Evolutionary conservation across 2,113 vertebrate species (phyloP).

Genomic region (Takifugu flavidus): DNA sequence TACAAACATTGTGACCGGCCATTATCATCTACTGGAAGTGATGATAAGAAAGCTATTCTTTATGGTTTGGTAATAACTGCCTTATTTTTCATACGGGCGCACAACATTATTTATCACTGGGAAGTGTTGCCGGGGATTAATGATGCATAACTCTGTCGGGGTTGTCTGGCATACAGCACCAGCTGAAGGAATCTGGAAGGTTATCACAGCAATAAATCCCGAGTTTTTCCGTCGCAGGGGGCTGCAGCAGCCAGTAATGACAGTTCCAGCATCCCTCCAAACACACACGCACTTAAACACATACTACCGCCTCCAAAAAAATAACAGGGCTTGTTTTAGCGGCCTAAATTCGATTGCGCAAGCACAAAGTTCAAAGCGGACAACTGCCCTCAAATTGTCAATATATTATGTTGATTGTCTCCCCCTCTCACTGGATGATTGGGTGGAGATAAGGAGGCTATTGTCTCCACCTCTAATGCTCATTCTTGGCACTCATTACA

Average conservation of each 20-base stretch:
- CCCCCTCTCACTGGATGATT: slow-evolving; percentile 55
- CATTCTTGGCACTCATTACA: slow-evolving; percentile 30
- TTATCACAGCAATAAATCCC: slow-evolving; percentile 76
- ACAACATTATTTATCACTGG: slow-evolving; percentile 68
- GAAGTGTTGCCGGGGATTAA: slow-evolving; percentile 66
- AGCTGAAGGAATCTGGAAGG: slow-evolving; percentile 70
- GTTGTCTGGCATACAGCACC: slow-evolving; percentile 62
- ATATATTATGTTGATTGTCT: slow-evolving; percentile 43
- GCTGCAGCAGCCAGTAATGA: slow-evolving; percentile 54
- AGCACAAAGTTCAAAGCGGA: slow-evolving; percentile 58
- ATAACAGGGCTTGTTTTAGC: slow-evolving; percentile 54
- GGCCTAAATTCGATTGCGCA: slow-evolving; percentile 51
- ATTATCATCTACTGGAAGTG: slow-evolving; percentile 65
- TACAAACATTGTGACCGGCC: slow-evolving; percentile 51
- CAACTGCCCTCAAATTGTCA: slow-evolving; percentile 55
- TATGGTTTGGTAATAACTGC: slow-evolving; percentile 70
- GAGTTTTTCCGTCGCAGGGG: slow-evolving; percentile 62
- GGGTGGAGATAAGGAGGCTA: slow-evolving; percentile 33
- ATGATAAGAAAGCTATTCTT: slow-evolving; percentile 63
- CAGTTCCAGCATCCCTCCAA: slow-evolving; percentile 24
- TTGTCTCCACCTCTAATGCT: slow-evolving; percentile 34
- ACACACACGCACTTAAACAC: no score
- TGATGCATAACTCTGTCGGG: slow-evolving; percentile 69
- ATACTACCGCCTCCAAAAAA: slow-evolving; percentile 7
- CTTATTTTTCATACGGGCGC: slow-evolving; percentile 67